Base-by-base conservation (phyloP, 2,888 invertebrate species). In the Panopea generosa region DNA sequence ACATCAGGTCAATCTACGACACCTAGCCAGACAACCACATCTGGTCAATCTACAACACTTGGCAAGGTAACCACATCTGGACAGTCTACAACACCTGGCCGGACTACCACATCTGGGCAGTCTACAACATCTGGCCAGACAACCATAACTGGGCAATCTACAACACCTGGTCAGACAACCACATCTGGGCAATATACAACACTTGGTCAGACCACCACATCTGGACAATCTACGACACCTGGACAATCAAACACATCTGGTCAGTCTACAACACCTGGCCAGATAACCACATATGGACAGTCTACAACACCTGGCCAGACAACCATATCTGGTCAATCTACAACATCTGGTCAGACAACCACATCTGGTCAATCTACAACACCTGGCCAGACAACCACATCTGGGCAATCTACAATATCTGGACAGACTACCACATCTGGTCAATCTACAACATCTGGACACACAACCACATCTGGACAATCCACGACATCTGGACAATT, bases 361-460 rank as follows among this genome's bases (percentile, higher is more conserved):
- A 59, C 59, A 24, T 33, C 33, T 33, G 11, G 4, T 33, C 33
- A 33, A 33, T 33, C 53, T 9, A 53, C 53, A 53, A 53, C 53
- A n/a, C 14, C n/a, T 24, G 53, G 26, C 2, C 26, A 27, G 29
- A 24, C 53, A 26, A 26, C 53, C 11, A 26, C 53, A 27, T 6
- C 26, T n/a, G 53, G 14, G 14, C 26, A 27, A 14, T 22, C 53
- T 9, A 26, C 53, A 53, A 53, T 26, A 24, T n/a, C 24, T 20
- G 53, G 53, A 2, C 53, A 24, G 26, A 53, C 26, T 2, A 53
- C 53, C 1, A 26, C 53, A 26, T n/a, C 53, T 24, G 24, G 9
- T 27, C 26, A 27, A 7, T 2, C 53, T 24, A 26, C 53, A 53
- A 24, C 60, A 9, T 24, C 29, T 1, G 45, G 60, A 16, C 27